phyloP scores from a whole-genome alignment of 2,113 vertebrate species.

The Tragelaphus buxtoni region DNA sequence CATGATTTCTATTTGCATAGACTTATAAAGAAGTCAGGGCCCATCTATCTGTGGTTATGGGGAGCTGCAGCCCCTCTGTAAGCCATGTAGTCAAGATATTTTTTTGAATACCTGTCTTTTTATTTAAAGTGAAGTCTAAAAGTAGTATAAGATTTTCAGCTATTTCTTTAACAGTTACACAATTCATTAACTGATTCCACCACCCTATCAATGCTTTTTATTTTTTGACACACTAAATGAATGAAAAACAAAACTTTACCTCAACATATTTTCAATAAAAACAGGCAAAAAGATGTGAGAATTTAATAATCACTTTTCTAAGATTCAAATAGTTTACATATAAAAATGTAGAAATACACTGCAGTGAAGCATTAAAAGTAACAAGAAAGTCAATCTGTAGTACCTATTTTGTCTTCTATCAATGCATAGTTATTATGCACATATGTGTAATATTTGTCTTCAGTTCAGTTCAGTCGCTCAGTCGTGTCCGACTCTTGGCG shows the following conservation, averaged over 20 bases:
- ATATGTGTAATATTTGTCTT: conserved; percentile 52
- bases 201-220: neutral
- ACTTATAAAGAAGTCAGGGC: neutral
- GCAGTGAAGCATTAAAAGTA: conserved; percentile 35
- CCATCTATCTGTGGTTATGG: neutral
- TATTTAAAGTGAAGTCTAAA: neutral
- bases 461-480: too few species aligned
- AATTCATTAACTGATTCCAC: neutral
- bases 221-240: neutral
- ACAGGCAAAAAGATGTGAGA: conserved; percentile 31
- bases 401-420: conserved; percentile 48
- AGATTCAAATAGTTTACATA: conserved; percentile 36
- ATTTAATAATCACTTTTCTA: conserved; percentile 58
- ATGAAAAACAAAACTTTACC: neutral
- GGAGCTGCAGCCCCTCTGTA: neutral
- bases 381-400: conserved; percentile 40
- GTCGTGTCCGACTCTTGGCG: too few species aligned
- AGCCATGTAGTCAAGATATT: neutral
- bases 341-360: conserved; percentile 39
- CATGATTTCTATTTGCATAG: neutral
- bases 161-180: neutral
- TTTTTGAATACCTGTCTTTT: neutral
- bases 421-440: neutral
- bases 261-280: neutral
- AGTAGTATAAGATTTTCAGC: neutral